phyloP scores from a whole-genome alignment of 2,888 invertebrate genomes.

The Drosophila planitibia region DNA sequence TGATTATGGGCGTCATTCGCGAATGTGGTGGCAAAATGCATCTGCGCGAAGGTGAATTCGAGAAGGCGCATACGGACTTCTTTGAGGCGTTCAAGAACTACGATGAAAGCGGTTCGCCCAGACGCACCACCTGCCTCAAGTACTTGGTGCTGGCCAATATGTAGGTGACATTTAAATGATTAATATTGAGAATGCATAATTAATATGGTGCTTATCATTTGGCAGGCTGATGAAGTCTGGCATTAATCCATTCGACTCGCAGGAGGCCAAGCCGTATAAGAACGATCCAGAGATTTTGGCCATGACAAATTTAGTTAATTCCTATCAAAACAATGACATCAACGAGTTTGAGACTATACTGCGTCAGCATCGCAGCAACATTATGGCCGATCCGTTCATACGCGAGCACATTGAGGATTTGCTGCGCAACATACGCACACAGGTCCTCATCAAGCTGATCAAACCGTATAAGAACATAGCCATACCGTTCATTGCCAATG shows the following conservation, averaged over 20 bases:
- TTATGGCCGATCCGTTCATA: slow-evolving; percentile 99
- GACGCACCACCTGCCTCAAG: slow-evolving; percentile 98
- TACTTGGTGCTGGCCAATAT: slow-evolving; percentile 99
- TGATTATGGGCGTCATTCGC: slow-evolving; percentile 99
- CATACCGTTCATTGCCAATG: slow-evolving; percentile 98
- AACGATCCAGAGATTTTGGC: slow-evolving; percentile 99
- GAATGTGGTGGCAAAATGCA: slow-evolving; percentile 99
- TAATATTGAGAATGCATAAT: fast-evolving
- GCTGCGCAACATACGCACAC: slow-evolving; percentile 97
- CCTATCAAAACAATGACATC: slow-evolving; percentile 99
- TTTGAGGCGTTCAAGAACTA: slow-evolving; percentile 99
- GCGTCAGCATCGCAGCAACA: slow-evolving; percentile 96
- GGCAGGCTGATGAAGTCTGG: slow-evolving; percentile 98
- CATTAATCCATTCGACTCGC: slow-evolving; percentile 99
- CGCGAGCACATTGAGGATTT: slow-evolving; percentile 99
- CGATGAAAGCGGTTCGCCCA: slow-evolving; percentile 98
- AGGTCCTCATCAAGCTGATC: slow-evolving; percentile 98
- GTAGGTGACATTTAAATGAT: slow-evolving; percentile 87
- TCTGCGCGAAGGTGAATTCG: slow-evolving; percentile 98
- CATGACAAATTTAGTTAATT: slow-evolving; percentile 98
- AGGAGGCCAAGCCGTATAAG: slow-evolving; percentile 99
- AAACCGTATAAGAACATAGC: slow-evolving; percentile 99
- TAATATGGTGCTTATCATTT: slow-evolving; percentile 35
- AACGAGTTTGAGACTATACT: slow-evolving; percentile 99
- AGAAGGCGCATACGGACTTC: slow-evolving; percentile 99